phyloP scores from a whole-genome alignment of 2,113 vertebrate genomes.

The Halcyon senegalensis region DNA sequence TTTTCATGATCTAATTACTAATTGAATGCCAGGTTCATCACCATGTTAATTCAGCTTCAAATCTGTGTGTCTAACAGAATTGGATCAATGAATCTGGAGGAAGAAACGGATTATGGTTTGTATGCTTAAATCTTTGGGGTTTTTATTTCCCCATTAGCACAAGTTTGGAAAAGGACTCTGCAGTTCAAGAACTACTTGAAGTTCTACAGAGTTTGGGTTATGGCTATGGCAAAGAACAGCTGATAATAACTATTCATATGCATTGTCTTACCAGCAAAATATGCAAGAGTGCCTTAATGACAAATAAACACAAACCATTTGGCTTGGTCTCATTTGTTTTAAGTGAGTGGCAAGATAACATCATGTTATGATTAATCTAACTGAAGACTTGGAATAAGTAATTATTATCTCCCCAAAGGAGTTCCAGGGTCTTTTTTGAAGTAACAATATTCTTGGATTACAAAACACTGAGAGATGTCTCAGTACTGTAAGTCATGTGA shows the following conservation, averaged over 20 bases:
- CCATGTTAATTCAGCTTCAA: not conserved
- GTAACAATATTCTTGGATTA: not conserved
- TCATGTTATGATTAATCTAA: not conserved
- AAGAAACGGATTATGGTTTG: not conserved
- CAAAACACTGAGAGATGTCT: not conserved
- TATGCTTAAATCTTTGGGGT: not conserved
- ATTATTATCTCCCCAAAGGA: conserved; percentile 4
- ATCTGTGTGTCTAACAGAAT: not conserved
- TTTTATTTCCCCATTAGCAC: not conserved
- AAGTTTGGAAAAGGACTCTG: not conserved
- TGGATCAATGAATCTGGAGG: not conserved
- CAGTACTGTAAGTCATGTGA: not conserved
- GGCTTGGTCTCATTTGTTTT: not conserved
- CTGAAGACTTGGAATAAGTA: conserved; percentile 8
- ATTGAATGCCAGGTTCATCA: not conserved
- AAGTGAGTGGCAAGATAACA: not conserved
- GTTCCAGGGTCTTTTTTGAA: conserved; percentile 19
- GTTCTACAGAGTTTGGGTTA: not conserved
- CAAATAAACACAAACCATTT: not conserved
- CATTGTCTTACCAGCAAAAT: not conserved
- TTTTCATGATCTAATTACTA: not conserved
- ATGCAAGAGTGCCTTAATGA: not conserved
- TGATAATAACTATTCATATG: not conserved
- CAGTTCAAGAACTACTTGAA: not conserved
- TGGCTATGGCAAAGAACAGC: not conserved